phyloP scores from a whole-genome alignment of 2,113 vertebrate genomes.

The Poeciliopsis retropinna region DNA sequence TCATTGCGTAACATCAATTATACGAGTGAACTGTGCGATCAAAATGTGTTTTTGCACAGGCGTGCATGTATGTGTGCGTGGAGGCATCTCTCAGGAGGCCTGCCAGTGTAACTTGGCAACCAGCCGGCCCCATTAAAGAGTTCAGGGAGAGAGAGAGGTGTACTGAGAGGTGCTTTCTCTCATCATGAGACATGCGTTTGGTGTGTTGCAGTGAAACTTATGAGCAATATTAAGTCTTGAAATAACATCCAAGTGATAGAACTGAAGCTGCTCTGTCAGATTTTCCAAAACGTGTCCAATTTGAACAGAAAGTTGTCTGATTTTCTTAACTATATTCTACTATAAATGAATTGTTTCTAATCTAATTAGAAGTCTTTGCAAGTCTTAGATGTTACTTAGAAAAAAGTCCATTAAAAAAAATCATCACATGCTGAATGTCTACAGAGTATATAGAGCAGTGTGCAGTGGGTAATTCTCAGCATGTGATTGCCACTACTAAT shows the following conservation, averaged over 20 bases:
- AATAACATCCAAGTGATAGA: background rate
- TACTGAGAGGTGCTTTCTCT: conserved; percentile 10
- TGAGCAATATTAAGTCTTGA: background rate
- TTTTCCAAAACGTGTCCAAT: background rate
- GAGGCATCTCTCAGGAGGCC: conserved; percentile 56
- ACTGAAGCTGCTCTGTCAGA: background rate
- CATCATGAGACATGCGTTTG: conserved; percentile 13
- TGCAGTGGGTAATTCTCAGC: background rate
- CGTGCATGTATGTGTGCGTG: conserved; percentile 24
- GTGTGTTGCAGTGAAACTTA: background rate
- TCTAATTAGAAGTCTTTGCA: background rate
- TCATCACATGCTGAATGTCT: background rate
- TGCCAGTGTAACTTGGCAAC: conserved; percentile 62
- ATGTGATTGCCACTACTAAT: background rate
- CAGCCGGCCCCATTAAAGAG: conserved; percentile 51
- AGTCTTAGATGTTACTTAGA: background rate
- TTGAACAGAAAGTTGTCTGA: background rate
- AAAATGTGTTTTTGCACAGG: conserved; percentile 45
- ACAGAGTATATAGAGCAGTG: background rate
- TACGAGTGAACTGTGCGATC: conserved; percentile 70
- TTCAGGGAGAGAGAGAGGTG: conserved; percentile 13
- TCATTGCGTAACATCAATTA: conserved; percentile 75
- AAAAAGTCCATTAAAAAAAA: background rate
- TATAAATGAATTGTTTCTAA: background rate
- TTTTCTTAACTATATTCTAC: background rate